These are phyloP conservation scores for Gobionotothen gibberifrons DNA, from an alignment of 2,797 vertebrate species.

Conservation along the genomic window DNA sequence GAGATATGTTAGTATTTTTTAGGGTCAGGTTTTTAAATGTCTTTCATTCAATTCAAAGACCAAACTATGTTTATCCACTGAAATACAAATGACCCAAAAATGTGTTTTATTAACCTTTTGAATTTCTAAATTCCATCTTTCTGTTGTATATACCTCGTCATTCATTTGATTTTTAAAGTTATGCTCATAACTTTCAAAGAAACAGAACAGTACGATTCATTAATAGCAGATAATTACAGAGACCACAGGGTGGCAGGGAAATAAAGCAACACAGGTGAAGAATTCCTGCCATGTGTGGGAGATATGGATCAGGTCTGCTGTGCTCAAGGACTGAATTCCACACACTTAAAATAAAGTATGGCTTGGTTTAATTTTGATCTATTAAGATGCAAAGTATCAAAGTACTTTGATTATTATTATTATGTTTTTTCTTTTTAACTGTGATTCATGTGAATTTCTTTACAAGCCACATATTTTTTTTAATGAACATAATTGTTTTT, in stretches of 20 bases:
- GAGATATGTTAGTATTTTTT: constrained; percentile 1
- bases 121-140: background rate
- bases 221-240: constrained; percentile 4
- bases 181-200: background rate
- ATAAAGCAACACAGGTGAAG: background rate
- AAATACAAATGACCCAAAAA: background rate
- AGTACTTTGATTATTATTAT: too few relatives aligned
- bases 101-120: too few relatives aligned
- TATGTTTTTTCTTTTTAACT: too few relatives aligned
- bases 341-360: too few relatives aligned
- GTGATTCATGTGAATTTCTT: too few relatives aligned
- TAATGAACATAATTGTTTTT: too few relatives aligned
- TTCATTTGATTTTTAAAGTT: background rate
- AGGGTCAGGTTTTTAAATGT: background rate
- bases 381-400: too few relatives aligned
- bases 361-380: too few relatives aligned
- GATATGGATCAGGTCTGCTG: constrained; percentile 10
- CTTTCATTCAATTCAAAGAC: background rate
- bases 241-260: background rate
- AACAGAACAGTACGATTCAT: constrained; percentile 8
- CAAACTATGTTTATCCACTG: background rate
- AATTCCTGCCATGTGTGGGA: constrained; percentile 10
- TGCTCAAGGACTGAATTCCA: too few relatives aligned
- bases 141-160: background rate
- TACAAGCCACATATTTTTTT: too few relatives aligned